Evolutionary conservation across 2,888 invertebrate species (phyloP), one percentile per base, ranked within the genome.

Genomic region (Luffia ferchaultella): DNA sequence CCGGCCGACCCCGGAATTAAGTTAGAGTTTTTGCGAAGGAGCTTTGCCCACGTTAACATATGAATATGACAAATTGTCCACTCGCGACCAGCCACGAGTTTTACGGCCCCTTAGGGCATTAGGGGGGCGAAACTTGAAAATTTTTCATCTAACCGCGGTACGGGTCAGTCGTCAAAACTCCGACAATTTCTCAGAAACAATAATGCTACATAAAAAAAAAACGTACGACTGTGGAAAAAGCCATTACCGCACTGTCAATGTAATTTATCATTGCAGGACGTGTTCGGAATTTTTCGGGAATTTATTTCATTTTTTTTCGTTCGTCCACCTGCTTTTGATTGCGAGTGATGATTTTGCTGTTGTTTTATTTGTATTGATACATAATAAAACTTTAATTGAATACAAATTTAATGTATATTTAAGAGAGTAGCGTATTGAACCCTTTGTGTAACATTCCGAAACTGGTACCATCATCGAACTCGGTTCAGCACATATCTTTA

Each of bases 101-200:
- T 84, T 85, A 85, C 79, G 79, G 73, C 83, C 69, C 85, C 73
- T 84, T 49, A 55, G 83, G 78, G 84, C 82, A 62, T 20, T 50
- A 50, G 64, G 70, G 76, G 79, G 73, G 77, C 68, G 72, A 70
- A 71, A 80, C 77, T 80, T 82, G 80, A 83, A 83, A 82, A 83
- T 75, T 84, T 84, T 85, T 84, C 83, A 84, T 83, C 80, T 78
- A 74, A 58, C 60, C 64, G 76, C 68, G 63, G 58, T 63, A 9
- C 62, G 65, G 82, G 78, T 82, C 82, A 78, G 77, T 78, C 80
- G 74, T 83, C 82, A 83, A 82, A 83, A 82, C 75, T 82, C 79
- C 82, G 64, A 82, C 82, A 80, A 83, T 83, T 80, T 80, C 82
- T 83, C 80, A 79, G 76, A 76, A 82, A 83, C 80, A 82, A 80